Evolutionary conservation across 2,113 vertebrate genomes (phyloP).

Genomic region (Petroica traversi): DNA sequence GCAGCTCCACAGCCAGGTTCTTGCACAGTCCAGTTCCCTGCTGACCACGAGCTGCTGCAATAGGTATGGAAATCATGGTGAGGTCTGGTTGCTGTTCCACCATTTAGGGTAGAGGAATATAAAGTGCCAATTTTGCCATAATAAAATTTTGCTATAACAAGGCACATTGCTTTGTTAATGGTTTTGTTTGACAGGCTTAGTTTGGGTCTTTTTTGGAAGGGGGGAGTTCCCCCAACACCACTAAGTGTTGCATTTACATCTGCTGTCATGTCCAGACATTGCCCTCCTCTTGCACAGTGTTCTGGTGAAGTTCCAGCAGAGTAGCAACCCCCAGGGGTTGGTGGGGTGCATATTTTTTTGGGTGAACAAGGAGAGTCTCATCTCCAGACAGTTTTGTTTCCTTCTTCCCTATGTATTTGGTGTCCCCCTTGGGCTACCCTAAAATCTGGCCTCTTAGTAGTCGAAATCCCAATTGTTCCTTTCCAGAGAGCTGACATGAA

Average conservation of each 20-base stretch:
- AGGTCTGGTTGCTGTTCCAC: background rate
- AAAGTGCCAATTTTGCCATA: background rate
- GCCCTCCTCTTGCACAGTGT: fast-evolving
- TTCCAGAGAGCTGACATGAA: background rate
- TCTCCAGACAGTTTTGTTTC: background rate
- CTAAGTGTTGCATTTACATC: background rate
- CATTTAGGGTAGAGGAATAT: background rate
- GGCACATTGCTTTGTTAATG: background rate
- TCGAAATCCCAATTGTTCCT: background rate
- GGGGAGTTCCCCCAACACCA: background rate
- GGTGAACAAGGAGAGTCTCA: background rate
- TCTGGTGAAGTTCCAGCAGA: background rate
- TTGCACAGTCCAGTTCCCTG: background rate
- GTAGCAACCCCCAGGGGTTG: background rate
- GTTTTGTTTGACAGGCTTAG: background rate
- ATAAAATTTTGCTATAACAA: too few relatives aligned
- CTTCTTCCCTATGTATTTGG: background rate
- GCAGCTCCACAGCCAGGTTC: background rate
- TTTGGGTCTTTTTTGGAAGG: background rate
- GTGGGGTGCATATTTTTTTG: background rate
- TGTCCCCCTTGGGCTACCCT: background rate
- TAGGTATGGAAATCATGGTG: background rate
- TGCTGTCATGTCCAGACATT: background rate
- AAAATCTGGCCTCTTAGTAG: background rate
- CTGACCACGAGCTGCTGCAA: background rate